These are phyloP conservation scores for Microctenopoma lineatum DNA, from an alignment of 2,797 vertebrate genomes.

Conservation along the genomic window DNA sequence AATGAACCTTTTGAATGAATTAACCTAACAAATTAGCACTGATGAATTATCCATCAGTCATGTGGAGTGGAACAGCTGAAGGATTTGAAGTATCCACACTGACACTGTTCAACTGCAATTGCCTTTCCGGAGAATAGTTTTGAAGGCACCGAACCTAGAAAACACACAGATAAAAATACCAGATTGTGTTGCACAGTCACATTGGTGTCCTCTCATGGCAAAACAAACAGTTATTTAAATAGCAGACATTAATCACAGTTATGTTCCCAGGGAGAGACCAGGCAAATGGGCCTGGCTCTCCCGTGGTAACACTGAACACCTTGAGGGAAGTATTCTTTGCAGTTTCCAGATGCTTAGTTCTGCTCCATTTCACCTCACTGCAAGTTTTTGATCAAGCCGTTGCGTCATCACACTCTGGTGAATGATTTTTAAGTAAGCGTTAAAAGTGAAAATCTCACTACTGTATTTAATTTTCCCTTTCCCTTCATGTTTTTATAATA, in stretches of 20 bases:
- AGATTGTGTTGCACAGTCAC: slow-evolving; percentile 41
- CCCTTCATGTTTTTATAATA: slow-evolving; percentile 1
- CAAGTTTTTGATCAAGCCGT: slow-evolving; percentile 71
- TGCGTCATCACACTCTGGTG: slow-evolving; percentile 73
- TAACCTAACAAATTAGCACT: slow-evolving; percentile 59
- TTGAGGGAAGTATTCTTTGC: slow-evolving; percentile 71
- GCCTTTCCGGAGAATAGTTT: background rate
- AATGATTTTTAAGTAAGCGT: slow-evolving; percentile 68
- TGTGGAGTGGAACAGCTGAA: slow-evolving; percentile 22
- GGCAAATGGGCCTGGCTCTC: slow-evolving; percentile 71
- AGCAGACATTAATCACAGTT: slow-evolving; percentile 79
- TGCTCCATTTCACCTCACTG: slow-evolving; percentile 76
- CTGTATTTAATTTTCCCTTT: slow-evolving; percentile 32
- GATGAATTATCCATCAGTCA: slow-evolving; percentile 58
- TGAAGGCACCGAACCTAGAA: slow-evolving; percentile 20
- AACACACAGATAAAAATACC: slow-evolving; percentile 50
- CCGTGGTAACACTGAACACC: slow-evolving; percentile 62
- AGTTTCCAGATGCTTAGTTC: slow-evolving; percentile 79
- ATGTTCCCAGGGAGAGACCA: slow-evolving; percentile 60
- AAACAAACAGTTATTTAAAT: slow-evolving; percentile 76
- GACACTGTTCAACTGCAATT: slow-evolving; percentile 9
- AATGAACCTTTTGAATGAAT: slow-evolving; percentile 61
- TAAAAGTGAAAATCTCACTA: slow-evolving; percentile 54
- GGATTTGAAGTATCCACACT: slow-evolving; percentile 11
- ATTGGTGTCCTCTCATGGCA: slow-evolving; percentile 56